Evolutionary conservation across 2,113 vertebrate species (phyloP), one percentile per base, ranked within the genome.

Genomic region (Peromyscus maniculatus): DNA sequence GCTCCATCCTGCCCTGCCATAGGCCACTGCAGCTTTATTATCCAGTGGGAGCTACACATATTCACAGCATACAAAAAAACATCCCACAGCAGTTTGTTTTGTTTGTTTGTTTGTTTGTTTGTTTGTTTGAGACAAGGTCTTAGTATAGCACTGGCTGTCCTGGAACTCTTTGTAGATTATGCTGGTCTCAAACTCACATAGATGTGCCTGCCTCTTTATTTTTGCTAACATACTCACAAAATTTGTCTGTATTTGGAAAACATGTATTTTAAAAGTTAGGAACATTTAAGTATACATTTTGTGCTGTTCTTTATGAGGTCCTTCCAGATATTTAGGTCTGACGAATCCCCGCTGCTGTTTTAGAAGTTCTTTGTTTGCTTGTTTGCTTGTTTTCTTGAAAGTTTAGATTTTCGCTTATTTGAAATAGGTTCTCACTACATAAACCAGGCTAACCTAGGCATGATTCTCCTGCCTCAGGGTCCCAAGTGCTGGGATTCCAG

Each of bases 201-300:
- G 13, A 84, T 43, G n/a, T 62, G 55, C 24, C 15, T 83, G 77
- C 46, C 46, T 79, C 46, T 84, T 19, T 67, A 57, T 31, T 66
- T 86, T 31, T 84, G 19, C 31, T 22, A 77, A 91, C 67, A 92
- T 5, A 17, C 78, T 91, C 66, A 43, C 21, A 57, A 55, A 49
- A 46, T 46, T 67, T 74, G 91, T 79, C 36, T 82, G 13, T 89
- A 91, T 83, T 90, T 93, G 90, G 26, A 82, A 72, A 91, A 91
- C 90, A 80, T 71, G 62, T 66, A 77, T 66, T 91, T 95, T 36
- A 2, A 46, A 90, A 84, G 55, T 28, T 46, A 93, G 72, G 10
- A 1, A 21, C 75, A 64, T 94, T 66, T 93, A 33, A 78, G 64
- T 36, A 43, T 95, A 1, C 87, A 36, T n/a, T 2, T 77, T 83